Conservation (phyloP, 2,888 invertebrate species). For the Clitarchus hookeri region DNA sequence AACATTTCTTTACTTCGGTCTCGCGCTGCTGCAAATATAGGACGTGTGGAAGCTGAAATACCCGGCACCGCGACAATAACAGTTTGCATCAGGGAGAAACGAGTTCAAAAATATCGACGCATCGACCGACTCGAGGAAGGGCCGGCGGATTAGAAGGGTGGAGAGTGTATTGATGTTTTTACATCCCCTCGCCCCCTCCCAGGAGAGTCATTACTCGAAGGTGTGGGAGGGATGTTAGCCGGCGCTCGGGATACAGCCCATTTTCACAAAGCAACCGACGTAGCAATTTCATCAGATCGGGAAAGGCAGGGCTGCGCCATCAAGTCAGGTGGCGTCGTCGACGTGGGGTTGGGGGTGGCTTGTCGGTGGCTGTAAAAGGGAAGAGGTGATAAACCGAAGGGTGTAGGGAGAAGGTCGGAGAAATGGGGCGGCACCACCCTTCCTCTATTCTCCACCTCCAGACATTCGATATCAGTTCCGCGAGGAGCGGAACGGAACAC, state of each 20-base stretch:
- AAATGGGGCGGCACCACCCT: background rate
- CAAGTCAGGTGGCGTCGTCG: background rate
- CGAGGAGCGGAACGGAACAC: background rate
- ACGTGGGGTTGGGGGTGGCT: background rate
- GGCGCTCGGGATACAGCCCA: background rate
- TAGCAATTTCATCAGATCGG: background rate
- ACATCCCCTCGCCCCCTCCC: background rate
- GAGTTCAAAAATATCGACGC: background rate
- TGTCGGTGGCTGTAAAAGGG: background rate
- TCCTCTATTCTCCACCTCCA: no score
- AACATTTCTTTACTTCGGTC: no score
- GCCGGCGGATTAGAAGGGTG: background rate
- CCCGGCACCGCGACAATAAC: background rate
- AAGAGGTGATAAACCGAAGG: background rate
- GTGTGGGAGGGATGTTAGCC: no score
- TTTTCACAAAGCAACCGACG: background rate
- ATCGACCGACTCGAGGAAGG: background rate
- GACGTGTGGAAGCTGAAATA: no score
- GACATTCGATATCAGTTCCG: background rate
- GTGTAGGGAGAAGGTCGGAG: background rate
- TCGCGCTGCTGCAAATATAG: no score
- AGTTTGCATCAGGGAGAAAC: background rate
- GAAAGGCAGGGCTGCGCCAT: background rate
- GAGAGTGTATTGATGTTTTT: background rate
- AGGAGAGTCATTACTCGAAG: slow-evolving; percentile 2